Base-by-base conservation (phyloP, 2,797 vertebrate genomes). In the Diplodus puntazzo region DNA sequence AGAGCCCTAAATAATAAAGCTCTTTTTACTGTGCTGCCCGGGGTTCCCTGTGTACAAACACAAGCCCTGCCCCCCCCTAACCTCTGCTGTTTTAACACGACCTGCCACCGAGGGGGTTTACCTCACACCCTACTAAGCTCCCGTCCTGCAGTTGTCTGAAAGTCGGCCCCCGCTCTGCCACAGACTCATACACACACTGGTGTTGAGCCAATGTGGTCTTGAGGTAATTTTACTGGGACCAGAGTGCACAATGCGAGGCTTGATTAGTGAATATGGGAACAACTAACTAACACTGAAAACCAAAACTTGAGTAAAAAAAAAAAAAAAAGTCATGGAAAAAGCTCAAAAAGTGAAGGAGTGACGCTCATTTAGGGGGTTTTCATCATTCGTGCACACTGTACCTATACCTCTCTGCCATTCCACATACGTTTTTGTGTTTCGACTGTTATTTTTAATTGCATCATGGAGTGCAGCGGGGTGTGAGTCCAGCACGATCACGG, bases 21-120 rank as follows among this genome's bases (percentile, higher is more conserved):
- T 87, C 83, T 89, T 91, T 93, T 92, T 88, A 91, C 90, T 86
- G 82, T 87, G 86, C 81, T 85, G 88, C 88, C 88, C 49, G 82
- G 90, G 92, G 89, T 91, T 93, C 91, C 90, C 87, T 94, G 88
- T 92, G 87, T 92, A 93, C 92, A 93, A 94, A 93, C 89, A 93
- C 82, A 67, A 78, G 43, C 61, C 67, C 77, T 72, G 67, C 72
- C 53, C 71, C 52, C 77, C 55, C 80, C 3, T 49, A 11, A 77
- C 59, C 83, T 81, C 75, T 82, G 82, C 78, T 87, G 82, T 83
- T 87, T 88, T 89, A 89, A 90, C 81, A 77, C 52, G 75, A 91
- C 83, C 88, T 14, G 55, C 62, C 57, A 45, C 85, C 73, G 50
- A 70, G 66, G 87, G 82, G 79, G 83, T 71, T 87, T 78, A 85